Evolutionary conservation across 2,797 vertebrate species (phyloP).

Genomic region (Phrynocephalus vlangalii): DNA sequence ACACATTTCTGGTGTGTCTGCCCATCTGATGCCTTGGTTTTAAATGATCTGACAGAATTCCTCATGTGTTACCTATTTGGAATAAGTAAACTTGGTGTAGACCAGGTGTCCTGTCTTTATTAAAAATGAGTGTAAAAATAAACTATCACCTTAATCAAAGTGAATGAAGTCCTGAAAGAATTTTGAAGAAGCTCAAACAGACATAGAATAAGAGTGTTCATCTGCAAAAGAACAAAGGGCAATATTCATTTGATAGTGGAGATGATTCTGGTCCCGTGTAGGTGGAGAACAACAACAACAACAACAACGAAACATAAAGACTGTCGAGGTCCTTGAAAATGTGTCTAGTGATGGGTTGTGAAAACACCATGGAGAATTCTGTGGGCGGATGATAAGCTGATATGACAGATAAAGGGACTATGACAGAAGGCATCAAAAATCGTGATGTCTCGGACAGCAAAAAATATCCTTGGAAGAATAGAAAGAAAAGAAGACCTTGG

Average conservation of each 20-base stretch:
- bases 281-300: constrained; percentile 25
- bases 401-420: constrained; percentile 41
- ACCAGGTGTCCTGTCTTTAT: not conserved
- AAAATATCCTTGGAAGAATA: constrained; percentile 37
- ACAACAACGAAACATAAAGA: constrained; percentile 18
- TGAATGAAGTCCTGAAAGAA: constrained; percentile 5
- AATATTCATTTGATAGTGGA: constrained; percentile 24
- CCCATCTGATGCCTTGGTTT: not conserved
- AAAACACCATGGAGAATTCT: constrained; percentile 44
- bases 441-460: constrained; percentile 41
- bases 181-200: not conserved
- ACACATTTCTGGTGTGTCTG: not conserved
- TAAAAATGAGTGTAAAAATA: not conserved
- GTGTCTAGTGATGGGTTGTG: constrained; percentile 40
- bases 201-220: constrained; percentile 14
- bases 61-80: not conserved
- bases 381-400: constrained; percentile 50
- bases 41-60: constrained; percentile 2
- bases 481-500: constrained; percentile 18
- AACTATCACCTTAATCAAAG: not conserved
- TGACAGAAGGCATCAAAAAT: constrained; percentile 52
- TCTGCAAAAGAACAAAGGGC: constrained; percentile 12
- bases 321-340: constrained; percentile 33
- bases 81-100: not conserved
- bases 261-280: constrained; percentile 23